Evolutionary conservation across 92 coral and sea anemone genomes (phyloP), one percentile per base, ranked within the genome.

Genomic region (Paramuricea clavata): DNA sequence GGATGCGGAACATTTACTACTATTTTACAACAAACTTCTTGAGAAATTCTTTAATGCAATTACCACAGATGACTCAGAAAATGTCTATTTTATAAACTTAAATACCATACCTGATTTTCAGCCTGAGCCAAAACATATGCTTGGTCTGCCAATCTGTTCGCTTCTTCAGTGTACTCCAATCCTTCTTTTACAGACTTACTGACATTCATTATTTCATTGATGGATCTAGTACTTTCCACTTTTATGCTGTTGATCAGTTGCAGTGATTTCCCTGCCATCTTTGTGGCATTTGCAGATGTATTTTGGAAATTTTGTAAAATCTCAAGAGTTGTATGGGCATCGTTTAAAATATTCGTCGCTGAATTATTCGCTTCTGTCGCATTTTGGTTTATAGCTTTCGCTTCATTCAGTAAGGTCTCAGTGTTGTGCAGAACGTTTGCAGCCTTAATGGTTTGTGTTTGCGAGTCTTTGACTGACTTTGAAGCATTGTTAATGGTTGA

Each of bases 101-200:
- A 4, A 39, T 4, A 4, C 10, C 44, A 42, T 82, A 96, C 99
- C 95, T 93, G 89, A 74, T 96, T 81, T 87, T 96, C 99, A 19
- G 56, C n/a, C 43, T 32, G 68, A 1, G 98, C 88, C 67, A 93
- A 52, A 49, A 59, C 78, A 73, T 76, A 71, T 30, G 98, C 98
- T 68, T 82, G 78, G 16, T 69, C 69, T 7, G 98, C 99, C 44
- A 75, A 44, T 31, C 28, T 19, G 26, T 92, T 86, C 0, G 90
- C 91, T 12, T 88, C 86, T 6, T 32, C 76, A 44, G 98, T 94
- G 17, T 71, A 80, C 1, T 44, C 61, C 69, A 94, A 81, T 1
- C 98, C 93, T 7, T 89, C 92, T 78, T 91, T 94, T 13, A 96
- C 76, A 30, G 96, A 89, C 28, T 90, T 67, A 69, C 93, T 92